Percentiles rank a stretch among this genome's conserved stretches.
Conservation (phyloP, 2,797 vertebrate species). For the Pelodytes ibericus region DNA sequence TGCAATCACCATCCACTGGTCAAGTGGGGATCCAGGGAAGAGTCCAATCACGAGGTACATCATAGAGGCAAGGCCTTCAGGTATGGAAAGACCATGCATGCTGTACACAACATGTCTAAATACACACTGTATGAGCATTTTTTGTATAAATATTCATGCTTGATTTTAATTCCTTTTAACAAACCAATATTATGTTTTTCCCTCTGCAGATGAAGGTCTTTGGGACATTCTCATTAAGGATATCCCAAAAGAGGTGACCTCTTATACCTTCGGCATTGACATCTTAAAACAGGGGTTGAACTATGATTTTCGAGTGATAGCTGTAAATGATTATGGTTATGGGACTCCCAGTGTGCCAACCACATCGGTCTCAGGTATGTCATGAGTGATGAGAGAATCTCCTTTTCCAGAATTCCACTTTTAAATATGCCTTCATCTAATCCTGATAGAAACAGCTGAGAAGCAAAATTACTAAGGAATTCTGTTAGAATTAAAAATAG, state of each 20-base stretch:
- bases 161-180: too few relatives aligned
- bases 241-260: constrained; percentile 95
- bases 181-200: neutral
- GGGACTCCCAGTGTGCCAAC: constrained; percentile 92
- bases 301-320: constrained; percentile 96
- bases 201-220: constrained; percentile 86
- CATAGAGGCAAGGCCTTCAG: constrained; percentile 94
- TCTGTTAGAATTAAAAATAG: too few relatives aligned
- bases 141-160: too few relatives aligned
- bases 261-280: constrained; percentile 95
- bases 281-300: constrained; percentile 93
- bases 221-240: constrained; percentile 98
- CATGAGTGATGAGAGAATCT: too few relatives aligned
- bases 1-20: constrained; percentile 94
- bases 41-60: constrained; percentile 93
- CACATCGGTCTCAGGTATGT: constrained; percentile 89
- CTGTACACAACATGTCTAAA: too few relatives aligned
- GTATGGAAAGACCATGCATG: constrained; percentile 63
- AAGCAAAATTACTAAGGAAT: too few relatives aligned
- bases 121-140: too few relatives aligned
- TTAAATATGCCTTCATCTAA: too few relatives aligned
- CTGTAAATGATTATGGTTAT: constrained; percentile 93
- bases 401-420: too few relatives aligned
- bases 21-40: constrained; percentile 88
- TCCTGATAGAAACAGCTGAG: too few relatives aligned